Conservation (phyloP, 2,113 vertebrate species). For the Poeciliopsis retropinna region DNA sequence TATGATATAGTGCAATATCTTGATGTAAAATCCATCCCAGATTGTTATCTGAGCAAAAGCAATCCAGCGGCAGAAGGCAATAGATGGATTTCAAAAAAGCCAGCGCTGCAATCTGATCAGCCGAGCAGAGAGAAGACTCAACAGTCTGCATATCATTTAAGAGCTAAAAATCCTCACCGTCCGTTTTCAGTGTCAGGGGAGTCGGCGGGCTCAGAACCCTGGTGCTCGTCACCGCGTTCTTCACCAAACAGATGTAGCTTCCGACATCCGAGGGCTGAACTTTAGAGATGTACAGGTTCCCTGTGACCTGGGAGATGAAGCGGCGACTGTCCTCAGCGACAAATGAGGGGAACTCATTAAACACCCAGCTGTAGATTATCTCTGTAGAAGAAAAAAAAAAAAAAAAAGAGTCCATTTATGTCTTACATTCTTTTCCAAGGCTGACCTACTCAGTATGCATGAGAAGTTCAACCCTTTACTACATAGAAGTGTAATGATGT, state of each 20-base stretch:
- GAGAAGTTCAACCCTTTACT: not conserved
- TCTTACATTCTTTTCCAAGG: not conserved
- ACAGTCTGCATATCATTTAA: not conserved
- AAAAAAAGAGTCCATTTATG: constrained; percentile 9
- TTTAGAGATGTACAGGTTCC: constrained; percentile 97
- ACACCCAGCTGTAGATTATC: constrained; percentile 97
- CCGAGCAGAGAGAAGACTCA: constrained; percentile 3
- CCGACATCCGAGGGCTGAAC: constrained; percentile 94
- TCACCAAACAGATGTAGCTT: constrained; percentile 96
- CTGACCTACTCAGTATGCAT: constrained; percentile 5
- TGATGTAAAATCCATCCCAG: constrained; percentile 31
- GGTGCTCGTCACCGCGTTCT: constrained; percentile 92
- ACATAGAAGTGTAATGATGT: not conserved
- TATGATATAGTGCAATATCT: constrained; percentile 9
- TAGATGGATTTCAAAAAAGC: not conserved
- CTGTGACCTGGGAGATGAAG: constrained; percentile 96
- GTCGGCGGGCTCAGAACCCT: constrained; percentile 94
- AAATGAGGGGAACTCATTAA: constrained; percentile 96
- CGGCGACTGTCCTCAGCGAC: constrained; percentile 95
- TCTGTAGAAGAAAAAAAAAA: constrained; percentile 77
- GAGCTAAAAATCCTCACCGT: constrained; percentile 83
- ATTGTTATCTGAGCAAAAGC: constrained; percentile 34
- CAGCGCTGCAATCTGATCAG: not conserved
- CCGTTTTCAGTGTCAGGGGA: constrained; percentile 90
- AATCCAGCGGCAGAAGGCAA: constrained; percentile 5